Conservation (phyloP, 2,113 vertebrate genomes). For the Riparia riparia region DNA sequence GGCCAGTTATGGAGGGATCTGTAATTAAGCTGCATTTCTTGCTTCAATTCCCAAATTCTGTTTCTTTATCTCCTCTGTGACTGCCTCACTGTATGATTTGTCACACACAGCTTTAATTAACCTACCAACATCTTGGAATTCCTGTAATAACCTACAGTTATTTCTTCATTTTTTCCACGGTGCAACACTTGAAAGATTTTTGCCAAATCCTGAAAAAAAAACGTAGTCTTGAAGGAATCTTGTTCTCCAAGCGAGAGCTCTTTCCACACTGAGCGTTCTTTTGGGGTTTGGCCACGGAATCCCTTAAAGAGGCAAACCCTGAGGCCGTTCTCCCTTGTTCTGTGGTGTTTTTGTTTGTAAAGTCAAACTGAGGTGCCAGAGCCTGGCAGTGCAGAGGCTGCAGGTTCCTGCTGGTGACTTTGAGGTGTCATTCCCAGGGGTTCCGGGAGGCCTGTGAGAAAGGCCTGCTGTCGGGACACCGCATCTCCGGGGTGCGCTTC, state of each 20-base stretch:
- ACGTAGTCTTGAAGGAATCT: accelerated
- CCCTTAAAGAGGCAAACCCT: neutral
- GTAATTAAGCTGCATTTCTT: neutral
- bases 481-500: slow-evolving; percentile 89
- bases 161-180: neutral
- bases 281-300: neutral
- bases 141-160: neutral
- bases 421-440: slow-evolving; percentile 75
- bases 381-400: neutral
- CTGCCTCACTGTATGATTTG: neutral
- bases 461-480: slow-evolving; percentile 87
- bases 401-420: neutral
- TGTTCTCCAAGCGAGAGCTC: neutral
- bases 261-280: neutral
- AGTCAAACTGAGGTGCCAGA: neutral
- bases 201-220: neutral
- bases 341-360: accelerated
- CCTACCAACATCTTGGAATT: neutral
- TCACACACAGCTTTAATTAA: neutral
- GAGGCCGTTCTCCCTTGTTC: accelerated
- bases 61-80: neutral
- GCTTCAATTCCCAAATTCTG: neutral
- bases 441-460: slow-evolving; percentile 91
- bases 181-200: neutral
- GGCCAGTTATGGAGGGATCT: neutral